These are phyloP conservation scores for Stenodema calcarata DNA, from an alignment of 2,888 invertebrate species.

Conservation along the genomic window DNA sequence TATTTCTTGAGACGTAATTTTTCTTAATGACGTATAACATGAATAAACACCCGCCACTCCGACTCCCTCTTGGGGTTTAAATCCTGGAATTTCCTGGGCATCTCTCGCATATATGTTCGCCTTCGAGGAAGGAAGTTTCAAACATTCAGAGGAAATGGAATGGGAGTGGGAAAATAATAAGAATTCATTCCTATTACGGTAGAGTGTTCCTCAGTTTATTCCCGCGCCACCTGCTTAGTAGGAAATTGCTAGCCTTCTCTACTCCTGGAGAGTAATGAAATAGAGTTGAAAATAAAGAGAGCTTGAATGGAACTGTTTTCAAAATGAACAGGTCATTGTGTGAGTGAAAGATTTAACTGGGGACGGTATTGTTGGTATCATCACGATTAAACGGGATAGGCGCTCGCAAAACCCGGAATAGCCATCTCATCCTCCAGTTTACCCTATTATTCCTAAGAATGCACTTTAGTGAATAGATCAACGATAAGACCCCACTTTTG, in stretches of 20 bases:
- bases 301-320: too few species aligned
- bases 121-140: not conserved
- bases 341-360: too few species aligned
- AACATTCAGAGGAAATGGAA: not conserved
- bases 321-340: too few species aligned
- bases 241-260: not conserved
- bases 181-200: not conserved
- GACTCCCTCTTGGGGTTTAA: not conserved
- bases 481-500: too few species aligned
- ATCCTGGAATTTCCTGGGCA: not conserved
- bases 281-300: too few species aligned
- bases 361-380: too few species aligned
- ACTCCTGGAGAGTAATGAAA: not conserved
- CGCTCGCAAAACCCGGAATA: too few species aligned
- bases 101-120: not conserved
- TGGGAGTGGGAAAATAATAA: not conserved
- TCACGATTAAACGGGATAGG: too few species aligned
- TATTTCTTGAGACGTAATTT: too few species aligned
- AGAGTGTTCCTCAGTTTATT: not conserved
- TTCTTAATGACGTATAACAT: not conserved
- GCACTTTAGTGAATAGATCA: too few species aligned
- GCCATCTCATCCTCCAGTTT: too few species aligned
- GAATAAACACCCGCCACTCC: not conserved
- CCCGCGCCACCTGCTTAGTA: not conserved
- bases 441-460: too few species aligned